A percentile compares a stretch with the other conserved stretches of the same genome.
phyloP scores from a whole-genome alignment of 2,113 vertebrate genomes.

The Sylvilagus bachmani region DNA sequence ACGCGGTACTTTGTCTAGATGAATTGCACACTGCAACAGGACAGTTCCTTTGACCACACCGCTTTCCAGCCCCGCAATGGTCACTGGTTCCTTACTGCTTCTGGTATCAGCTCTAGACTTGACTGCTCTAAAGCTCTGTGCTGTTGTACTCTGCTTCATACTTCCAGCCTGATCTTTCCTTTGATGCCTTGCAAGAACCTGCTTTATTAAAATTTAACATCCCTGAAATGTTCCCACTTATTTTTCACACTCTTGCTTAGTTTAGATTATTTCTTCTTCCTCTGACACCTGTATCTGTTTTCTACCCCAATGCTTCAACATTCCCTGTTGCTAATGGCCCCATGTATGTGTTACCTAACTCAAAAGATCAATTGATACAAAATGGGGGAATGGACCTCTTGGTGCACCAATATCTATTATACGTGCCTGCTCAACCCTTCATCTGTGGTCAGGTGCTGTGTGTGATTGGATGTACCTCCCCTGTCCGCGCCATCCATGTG shows the following conservation, averaged over 20 bases:
- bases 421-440: too few species aligned
- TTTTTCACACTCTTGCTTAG: background rate
- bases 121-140: background rate
- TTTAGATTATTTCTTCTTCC: background rate
- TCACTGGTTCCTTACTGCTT: background rate
- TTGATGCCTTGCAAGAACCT: background rate
- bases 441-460: too few species aligned
- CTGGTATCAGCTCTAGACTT: background rate
- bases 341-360: background rate
- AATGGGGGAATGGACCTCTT: too few species aligned
- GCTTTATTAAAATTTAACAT: background rate
- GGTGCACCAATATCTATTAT: too few species aligned
- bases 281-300: background rate
- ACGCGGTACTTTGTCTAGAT: background rate
- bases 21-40: background rate
- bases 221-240: background rate
- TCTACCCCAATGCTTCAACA: background rate
- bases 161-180: background rate
- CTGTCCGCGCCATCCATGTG: too few species aligned
- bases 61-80: background rate
- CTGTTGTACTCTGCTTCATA: background rate
- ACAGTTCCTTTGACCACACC: background rate
- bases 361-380: background rate
- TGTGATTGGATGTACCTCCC: background rate
- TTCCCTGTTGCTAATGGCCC: background rate